Base-by-base conservation (phyloP, 2,797 vertebrate genomes). In the Knipowitschia caucasica region DNA sequence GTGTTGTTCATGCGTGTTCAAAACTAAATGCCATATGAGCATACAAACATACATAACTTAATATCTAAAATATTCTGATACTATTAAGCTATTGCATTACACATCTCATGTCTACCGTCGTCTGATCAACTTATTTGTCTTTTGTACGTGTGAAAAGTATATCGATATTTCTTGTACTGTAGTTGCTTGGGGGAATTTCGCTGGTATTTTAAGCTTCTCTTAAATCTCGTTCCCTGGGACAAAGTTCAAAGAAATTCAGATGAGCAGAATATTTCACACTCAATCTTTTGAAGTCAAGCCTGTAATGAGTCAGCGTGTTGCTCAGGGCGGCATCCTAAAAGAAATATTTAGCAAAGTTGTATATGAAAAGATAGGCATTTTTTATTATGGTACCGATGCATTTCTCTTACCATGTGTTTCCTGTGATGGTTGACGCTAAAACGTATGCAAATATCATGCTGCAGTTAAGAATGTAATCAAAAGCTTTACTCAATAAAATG, bases 251-350 rank as follows among this genome's bases (percentile, higher is more conserved):
- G 15, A 31, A 38, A 61, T 72, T 51, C 4, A 5, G 24, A 71
- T 55, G 36, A 34, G 45, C 49, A 50, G 45, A 51, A 57, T 61
- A 57, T 68, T 64, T 65, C 56, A 60, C 27, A 26, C 20, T 15
- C 46, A 63, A 47, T 4, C 20, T 64, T 67, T 73, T 68, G 62
- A 64, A 70, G 61, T 55, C 52, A 59, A 73, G 64, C 57, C 53
- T 35, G 50, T 45, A 42, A 36, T 49, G 52, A 73, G 23, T 78
- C 56, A 68, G 65, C 55, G 47, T 7, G 47, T 62, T 71, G 38
- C 53, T 50, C n/a, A 4, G 27, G 30, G 60, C 29, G 58, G 26
- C 57, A 62, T 57, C 42, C 35, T 61, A 59, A 31, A 33, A 7
- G 11, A 36, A 46, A 5, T 50, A 12, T 54, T 61, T 33, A 20